phyloP scores from a whole-genome alignment of 2,888 invertebrate genomes.

The Machimus atricapillus region DNA sequence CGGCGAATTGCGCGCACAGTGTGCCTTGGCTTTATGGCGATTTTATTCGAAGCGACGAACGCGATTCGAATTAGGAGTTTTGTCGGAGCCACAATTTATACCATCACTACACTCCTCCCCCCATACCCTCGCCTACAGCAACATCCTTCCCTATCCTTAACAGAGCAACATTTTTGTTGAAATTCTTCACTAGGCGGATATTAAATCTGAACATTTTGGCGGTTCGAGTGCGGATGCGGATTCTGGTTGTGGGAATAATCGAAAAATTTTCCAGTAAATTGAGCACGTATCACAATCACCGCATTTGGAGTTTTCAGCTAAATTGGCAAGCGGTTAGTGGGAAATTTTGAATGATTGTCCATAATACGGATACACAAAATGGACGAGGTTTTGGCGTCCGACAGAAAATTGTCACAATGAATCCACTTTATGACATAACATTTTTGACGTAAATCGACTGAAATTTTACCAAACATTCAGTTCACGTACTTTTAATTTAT shows the following conservation, averaged over 20 bases:
- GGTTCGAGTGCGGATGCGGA: background rate
- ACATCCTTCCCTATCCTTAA: background rate
- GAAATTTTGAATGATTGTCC: background rate
- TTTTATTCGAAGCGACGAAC: background rate
- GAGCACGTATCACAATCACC: background rate
- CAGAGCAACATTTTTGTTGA: background rate
- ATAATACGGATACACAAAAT: background rate
- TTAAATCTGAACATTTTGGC: background rate
- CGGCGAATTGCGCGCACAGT: background rate
- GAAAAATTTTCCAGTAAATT: background rate
- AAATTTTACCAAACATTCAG: background rate
- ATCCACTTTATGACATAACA: background rate
- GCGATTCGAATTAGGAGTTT: background rate
- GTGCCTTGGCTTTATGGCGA: background rate
- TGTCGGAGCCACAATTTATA: background rate
- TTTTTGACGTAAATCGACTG: background rate
- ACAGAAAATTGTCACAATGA: background rate
- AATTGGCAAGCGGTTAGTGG: background rate
- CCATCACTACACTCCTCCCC: background rate
- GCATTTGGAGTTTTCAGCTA: background rate
- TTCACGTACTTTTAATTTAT: background rate
- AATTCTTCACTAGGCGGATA: background rate
- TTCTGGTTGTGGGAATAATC: background rate
- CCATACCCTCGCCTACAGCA: background rate
- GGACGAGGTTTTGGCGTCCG: background rate